Evolutionary conservation across 2,888 invertebrate species (phyloP).

Genomic region (Villa cingulata): DNA sequence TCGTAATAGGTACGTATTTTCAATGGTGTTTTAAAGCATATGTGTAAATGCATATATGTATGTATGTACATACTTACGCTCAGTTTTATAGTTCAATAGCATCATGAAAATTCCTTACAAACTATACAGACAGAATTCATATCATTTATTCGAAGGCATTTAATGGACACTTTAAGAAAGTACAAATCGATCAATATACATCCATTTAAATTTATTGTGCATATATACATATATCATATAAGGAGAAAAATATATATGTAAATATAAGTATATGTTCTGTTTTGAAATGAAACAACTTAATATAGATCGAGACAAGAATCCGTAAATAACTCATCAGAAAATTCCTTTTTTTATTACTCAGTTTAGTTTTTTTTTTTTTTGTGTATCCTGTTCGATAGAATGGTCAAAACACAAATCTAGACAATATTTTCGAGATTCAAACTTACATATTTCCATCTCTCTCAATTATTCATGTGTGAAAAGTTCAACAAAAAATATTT

Average conservation of each 20-base stretch:
- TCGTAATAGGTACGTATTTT: too few relatives aligned
- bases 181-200: neutral
- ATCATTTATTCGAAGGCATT: constrained; percentile 4
- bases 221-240: too few relatives aligned
- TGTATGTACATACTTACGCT: too few relatives aligned
- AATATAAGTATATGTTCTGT: constrained; percentile 1
- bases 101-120: neutral
- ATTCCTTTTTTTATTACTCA: neutral
- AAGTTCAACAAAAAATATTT: too few relatives aligned
- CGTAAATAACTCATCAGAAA: constrained; percentile 6
- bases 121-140: neutral
- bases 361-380: too few relatives aligned
- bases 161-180: constrained; percentile 9
- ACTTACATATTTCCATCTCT: too few relatives aligned
- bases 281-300: constrained; percentile 9
- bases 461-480: too few relatives aligned
- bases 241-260: neutral
- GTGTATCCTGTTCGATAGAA: too few relatives aligned
- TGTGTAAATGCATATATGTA: neutral
- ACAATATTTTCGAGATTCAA: too few relatives aligned
- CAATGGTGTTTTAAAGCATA: too few relatives aligned
- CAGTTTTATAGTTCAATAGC: neutral
- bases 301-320: constrained; percentile 14
- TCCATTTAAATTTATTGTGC: too few relatives aligned
- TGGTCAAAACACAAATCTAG: too few relatives aligned